Base-by-base conservation (phyloP, 2,797 vertebrate species). In the Ceyx erithaca region DNA sequence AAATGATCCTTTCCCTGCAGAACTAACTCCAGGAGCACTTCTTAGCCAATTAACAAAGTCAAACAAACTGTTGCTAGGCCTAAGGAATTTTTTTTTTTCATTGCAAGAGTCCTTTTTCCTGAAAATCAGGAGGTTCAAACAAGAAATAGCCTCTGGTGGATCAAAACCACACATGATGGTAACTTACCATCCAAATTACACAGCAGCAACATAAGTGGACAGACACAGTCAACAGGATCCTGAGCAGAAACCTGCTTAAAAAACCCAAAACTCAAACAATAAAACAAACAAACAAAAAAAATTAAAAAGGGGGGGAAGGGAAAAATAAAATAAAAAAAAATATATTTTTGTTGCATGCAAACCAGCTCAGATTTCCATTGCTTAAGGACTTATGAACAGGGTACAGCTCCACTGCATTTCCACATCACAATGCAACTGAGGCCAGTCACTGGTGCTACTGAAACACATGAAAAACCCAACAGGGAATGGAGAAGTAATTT, bases 1-100 rank as follows among this genome's bases (percentile, higher is more conserved):
- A 77, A 73, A 78, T 40, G 69, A 87, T 41, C 23, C 55, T 33
- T 90, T 88, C 70, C 69, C 51, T n/a, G 31, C 40, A 85, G 51
- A 92, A 89, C 45, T 30, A 30, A 75, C 69, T 91, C 80, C 89
- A 93, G 85, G 62, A 85, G 57, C 48, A 58, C 28, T 62, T 84
- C 89, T 76, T 58, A 68, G 54, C 37, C 80, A 67, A 72, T 89
- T 89, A 89, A 66, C 4, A 0, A 49, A 80, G 73, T 16, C 40
- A 91, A 87, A 81, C 52, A 72, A 87, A 88, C 67, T 76, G 82
- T 57, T 84, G 52, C 71, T 73, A 70, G 63, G 73, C 73, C 55
- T 49, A 33, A 84, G 67, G 37, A 78, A 81, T 76, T 61, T 49
- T 40, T 48, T 37, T 37, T 80, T 43, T 85, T 69, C 64, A 14